Conservation (phyloP, 1,140 invertebrate genomes). For the Trichogramma pretiosum region DNA sequence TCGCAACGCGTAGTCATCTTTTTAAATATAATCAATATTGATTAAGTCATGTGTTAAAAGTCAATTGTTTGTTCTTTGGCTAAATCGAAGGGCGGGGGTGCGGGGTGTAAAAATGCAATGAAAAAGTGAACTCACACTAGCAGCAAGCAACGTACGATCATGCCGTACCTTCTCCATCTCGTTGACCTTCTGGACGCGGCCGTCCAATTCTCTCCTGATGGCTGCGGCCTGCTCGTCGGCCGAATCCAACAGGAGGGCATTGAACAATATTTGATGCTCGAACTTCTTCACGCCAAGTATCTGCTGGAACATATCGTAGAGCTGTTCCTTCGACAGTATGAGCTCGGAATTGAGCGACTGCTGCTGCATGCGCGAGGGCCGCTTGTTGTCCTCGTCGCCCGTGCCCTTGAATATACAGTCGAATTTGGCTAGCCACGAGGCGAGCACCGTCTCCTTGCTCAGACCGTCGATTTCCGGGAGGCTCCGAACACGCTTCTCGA, state of each 20-base stretch:
- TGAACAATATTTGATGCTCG: conserved; percentile 98
- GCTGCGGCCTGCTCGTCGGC: conserved; percentile 99
- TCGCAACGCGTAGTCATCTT: no score
- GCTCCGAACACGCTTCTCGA: conserved; percentile 91
- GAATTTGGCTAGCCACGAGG: conserved; percentile 99
- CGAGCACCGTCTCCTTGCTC: conserved; percentile 97
- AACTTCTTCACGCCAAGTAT: conserved; percentile 98
- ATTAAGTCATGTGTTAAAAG: no score
- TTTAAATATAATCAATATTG: no score
- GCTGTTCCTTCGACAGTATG: conserved; percentile 90
- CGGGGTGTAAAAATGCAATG: no score
- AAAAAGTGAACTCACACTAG: no score
- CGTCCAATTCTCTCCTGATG: conserved; percentile 95
- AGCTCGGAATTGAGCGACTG: conserved; percentile 84
- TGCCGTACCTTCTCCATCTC: conserved; percentile 90
- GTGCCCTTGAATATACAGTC: conserved; percentile 95
- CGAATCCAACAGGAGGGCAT: conserved; percentile 96
- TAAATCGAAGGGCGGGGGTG: no score
- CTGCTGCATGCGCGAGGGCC: conserved; percentile 76
- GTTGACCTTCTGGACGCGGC: conserved; percentile 88
- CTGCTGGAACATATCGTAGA: conserved; percentile 99
- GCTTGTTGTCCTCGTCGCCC: conserved; percentile 79
- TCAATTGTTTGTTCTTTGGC: no score
- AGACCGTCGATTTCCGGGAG: conserved; percentile 98
- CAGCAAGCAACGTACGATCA: no score